Evolutionary conservation across 2,888 invertebrate species (phyloP), one percentile per base, ranked within the genome.

Genomic region (Theristus sp.): DNA sequence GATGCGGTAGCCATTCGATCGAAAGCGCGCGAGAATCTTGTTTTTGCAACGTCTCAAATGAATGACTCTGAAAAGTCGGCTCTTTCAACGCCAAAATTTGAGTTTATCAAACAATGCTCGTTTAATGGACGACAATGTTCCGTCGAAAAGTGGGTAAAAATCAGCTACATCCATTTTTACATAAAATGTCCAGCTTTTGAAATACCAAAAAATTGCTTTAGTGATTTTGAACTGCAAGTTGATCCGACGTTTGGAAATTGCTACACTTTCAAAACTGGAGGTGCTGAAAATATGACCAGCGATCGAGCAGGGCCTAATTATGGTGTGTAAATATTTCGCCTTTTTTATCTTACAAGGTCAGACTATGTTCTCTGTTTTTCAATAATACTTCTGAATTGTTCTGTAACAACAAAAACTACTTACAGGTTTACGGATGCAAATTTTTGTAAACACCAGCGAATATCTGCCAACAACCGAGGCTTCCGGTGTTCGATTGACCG

Each of bases 191-290:
- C n/a, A n/a, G n/a, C n/a, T n/a, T n/a, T n/a, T n/a, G n/a, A n/a
- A n/a, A n/a, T n/a, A n/a, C n/a, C n/a, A n/a, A n/a, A n/a, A n/a
- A n/a, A n/a, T n/a, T n/a, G n/a, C 61, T 70, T 64, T 61, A 71
- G 71, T 25, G 72, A 72, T 59, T 72, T 72, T 56, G 64, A 64
- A 3, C 64, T 66, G 24, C 67, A 68, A 46, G 62, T 71, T 22
- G 72, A 72, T 59, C 70, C 72, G 6, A 64, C 68, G 1, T 72
- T 66, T 57, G 72, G 72, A n/a, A 72, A 72, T 58, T 72, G 72
- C 61, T 72, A 67, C 65, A 72, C 70, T 10, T 72, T 70, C 63
- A 69, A 69, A 47, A 65, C 64, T 24, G 66, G 68, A 53, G 49
- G 62, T 22, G 61, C 64, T 13, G 67, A 65, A 10, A 66, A 69